phyloP scores from a whole-genome alignment of 1,140 invertebrate genomes.

The Pentalonia nigronervosa region DNA sequence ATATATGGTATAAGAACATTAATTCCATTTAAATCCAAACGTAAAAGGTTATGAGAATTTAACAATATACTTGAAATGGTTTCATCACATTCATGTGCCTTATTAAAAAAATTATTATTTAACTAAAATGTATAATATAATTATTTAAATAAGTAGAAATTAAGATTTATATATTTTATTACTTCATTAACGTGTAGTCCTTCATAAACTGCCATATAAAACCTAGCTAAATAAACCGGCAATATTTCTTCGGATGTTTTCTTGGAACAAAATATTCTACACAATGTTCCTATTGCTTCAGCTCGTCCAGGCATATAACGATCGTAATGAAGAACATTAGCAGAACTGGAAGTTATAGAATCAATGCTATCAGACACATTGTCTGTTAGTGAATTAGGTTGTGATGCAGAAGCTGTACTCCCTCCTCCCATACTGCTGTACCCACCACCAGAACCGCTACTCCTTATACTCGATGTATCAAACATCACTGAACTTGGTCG shows the following conservation, averaged over 20 bases:
- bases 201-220: constrained; percentile 90
- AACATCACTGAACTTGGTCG: constrained; percentile 60
- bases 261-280: constrained; percentile 94
- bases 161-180: constrained; percentile 49
- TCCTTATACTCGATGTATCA: constrained; percentile 55
- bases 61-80: constrained; percentile 80
- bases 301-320: constrained; percentile 86
- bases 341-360: constrained; percentile 58
- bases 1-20: constrained; percentile 89
- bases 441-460: constrained; percentile 50
- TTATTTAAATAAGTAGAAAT: neutral
- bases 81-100: constrained; percentile 73
- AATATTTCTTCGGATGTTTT: constrained; percentile 95
- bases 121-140: constrained; percentile 8
- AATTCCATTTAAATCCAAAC: constrained; percentile 92
- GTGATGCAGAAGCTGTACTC: constrained; percentile 60
- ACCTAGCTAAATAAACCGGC: constrained; percentile 91
- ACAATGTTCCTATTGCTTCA: constrained; percentile 93
- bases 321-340: constrained; percentile 65
- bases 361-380: constrained; percentile 57
- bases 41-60: constrained; percentile 81
- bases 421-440: constrained; percentile 57
- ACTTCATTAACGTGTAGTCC: constrained; percentile 77
- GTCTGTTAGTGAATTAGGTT: constrained; percentile 62
- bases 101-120: constrained; percentile 29